Evolutionary conservation across 2,888 invertebrate species (phyloP), one percentile per base, ranked within the genome.

Genomic region (Rhingia campestris): DNA sequence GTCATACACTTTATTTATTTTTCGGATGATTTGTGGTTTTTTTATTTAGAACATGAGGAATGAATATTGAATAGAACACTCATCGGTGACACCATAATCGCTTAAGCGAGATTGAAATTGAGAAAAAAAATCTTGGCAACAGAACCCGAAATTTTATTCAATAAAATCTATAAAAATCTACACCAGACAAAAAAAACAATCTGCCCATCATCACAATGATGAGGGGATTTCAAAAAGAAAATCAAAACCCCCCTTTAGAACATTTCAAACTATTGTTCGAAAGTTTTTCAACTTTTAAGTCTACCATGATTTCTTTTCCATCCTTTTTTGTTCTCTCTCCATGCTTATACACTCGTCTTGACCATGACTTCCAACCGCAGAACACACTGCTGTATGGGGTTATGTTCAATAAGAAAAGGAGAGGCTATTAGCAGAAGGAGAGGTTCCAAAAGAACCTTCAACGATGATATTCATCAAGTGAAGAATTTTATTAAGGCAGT

Each of bases 351-450:
- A 32, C 66, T 35, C 49, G 43, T 45, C 61, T 67, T 77, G 72
- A 77, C 72, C 61, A 77, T 77, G 77, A 77, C 67, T 82, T 33
- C 9, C 66, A 81, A 67, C 76, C 72, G 56, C 54, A 81, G 47
- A 54, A 14, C 22, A 66, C 51, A 66, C 47, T 59, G 70, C 49
- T 56, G 22, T 59, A 14, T 41, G 9, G 54, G 45, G 61, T 43
- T 43, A 10, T 22, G 39, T 9, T 10, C n/a, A 39, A 54, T 45
- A 41, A 33, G 49, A 14, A 37, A 49, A 43, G 51, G 9, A 72
- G 6, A 54, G n/a, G 6, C 63, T 69, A 75, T 47, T 61, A 66
- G 37, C 32, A 7, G 4, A 32, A 56, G 37, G n/a, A 56, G 58
- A 10, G 22, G 37, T 47, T 35, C 9, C n/a, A 59, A 58, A 63